Evolutionary conservation across 2,888 invertebrate species (phyloP).

Genomic region (Syritta pipiens): DNA sequence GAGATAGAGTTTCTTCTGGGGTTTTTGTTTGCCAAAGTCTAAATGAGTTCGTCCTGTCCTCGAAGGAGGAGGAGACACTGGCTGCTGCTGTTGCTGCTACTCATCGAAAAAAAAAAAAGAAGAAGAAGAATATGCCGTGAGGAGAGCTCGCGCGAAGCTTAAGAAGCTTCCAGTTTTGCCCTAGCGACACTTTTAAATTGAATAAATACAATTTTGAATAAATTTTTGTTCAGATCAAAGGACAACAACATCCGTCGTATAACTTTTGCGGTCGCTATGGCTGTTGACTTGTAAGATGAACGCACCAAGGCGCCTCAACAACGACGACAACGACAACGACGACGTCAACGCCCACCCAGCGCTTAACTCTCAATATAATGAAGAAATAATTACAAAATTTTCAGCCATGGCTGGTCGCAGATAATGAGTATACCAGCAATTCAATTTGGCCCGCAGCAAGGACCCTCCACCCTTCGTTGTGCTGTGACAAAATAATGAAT

Average conservation of each 20-base stretch:
- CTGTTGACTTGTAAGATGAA: constrained; percentile 51
- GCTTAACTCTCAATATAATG: constrained; percentile 55
- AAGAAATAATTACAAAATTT: constrained; percentile 68
- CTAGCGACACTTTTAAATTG: constrained; percentile 71
- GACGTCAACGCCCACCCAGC: neutral
- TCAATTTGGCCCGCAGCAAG: constrained; percentile 56
- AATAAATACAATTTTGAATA: constrained; percentile 70
- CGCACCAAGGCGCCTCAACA: neutral
- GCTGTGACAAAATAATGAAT: constrained; percentile 49
- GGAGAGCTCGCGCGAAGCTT: constrained; percentile 19
- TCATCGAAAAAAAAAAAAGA: neutral
- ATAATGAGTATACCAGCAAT: constrained; percentile 61
- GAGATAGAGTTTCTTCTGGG: constrained; percentile 55
- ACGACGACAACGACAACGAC: neutral
- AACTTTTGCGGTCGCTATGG: constrained; percentile 60
- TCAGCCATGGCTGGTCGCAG: constrained; percentile 60
- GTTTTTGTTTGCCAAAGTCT: constrained; percentile 72
- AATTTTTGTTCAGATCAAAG: constrained; percentile 65
- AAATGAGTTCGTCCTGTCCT: constrained; percentile 71
- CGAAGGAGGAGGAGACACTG: neutral
- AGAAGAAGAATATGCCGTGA: neutral
- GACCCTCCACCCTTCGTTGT: neutral
- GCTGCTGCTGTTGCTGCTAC: too few species aligned
- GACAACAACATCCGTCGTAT: constrained; percentile 42
- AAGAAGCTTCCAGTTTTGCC: constrained; percentile 58